These are phyloP conservation scores for Bradynema listronoti DNA, from an alignment of 1,140 invertebrate species.

Conservation along the genomic window DNA sequence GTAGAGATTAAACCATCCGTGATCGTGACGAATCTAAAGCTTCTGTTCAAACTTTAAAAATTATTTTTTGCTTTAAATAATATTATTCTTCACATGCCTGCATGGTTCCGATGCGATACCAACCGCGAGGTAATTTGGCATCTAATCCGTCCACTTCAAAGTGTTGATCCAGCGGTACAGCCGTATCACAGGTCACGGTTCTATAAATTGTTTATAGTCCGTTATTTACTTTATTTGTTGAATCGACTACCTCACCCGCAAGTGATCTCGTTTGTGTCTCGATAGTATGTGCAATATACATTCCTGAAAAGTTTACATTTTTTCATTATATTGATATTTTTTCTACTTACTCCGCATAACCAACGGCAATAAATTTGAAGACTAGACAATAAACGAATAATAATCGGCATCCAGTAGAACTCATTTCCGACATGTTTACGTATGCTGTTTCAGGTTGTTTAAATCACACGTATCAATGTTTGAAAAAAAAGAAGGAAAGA, in stretches of 20 bases:
- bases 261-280: constrained; percentile 50
- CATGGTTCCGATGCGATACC: constrained; percentile 43
- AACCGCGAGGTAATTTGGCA: constrained; percentile 46
- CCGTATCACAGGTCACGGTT: constrained; percentile 49
- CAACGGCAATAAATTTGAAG: no score
- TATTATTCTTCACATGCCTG: no score
- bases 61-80: no score
- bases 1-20: constrained; percentile 54
- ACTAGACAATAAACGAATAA: no score
- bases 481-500: no score
- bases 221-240: constrained; percentile 8
- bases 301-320: constrained; percentile 46
- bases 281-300: constrained; percentile 53
- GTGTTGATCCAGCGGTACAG: constrained; percentile 36
- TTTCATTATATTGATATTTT: no score
- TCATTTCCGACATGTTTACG: no score
- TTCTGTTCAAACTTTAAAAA: constrained; percentile 9
- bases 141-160: constrained; percentile 47
- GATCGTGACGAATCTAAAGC: constrained; percentile 51
- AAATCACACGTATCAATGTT: no score
- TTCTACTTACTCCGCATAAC: no score
- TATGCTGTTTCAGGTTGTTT: no score
- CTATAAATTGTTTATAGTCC: constrained; percentile 17
- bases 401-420: no score
- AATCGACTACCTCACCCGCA: constrained; percentile 42